phyloP scores from a whole-genome alignment of 2,113 vertebrate species.

The Fulica atra region DNA sequence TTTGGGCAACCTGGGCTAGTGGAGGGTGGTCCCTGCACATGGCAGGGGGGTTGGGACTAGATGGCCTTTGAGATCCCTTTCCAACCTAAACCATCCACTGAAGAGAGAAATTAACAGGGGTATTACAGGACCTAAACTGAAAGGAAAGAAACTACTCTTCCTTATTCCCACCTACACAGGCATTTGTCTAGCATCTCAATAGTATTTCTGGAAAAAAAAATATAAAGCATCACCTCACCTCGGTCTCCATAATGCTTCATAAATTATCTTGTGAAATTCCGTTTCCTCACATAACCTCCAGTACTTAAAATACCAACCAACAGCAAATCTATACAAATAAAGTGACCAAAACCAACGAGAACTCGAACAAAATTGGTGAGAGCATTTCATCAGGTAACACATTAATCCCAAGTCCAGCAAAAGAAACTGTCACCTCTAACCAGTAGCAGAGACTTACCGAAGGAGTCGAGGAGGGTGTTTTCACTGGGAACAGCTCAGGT shows the following conservation, averaged over 20 bases:
- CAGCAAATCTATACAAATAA: neutral
- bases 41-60: too few species aligned
- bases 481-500: constrained; percentile 82
- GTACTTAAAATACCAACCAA: neutral
- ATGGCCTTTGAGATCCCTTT: too few species aligned
- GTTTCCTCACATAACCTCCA: neutral
- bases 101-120: neutral
- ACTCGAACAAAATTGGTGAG: neutral
- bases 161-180: neutral
- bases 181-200: neutral
- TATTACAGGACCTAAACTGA: neutral
- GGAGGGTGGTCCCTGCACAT: too few species aligned
- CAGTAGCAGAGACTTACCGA: constrained; percentile 74
- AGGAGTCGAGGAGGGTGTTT: constrained; percentile 61
- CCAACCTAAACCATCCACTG: too few species aligned
- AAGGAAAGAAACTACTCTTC: neutral
- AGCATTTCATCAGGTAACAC: neutral
- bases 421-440: neutral
- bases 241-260: neutral
- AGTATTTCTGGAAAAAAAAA: neutral
- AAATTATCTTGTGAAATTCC: neutral
- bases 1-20: too few species aligned
- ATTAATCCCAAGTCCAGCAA: neutral
- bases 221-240: neutral
- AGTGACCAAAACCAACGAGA: neutral